Conservation (phyloP, 2,797 vertebrate genomes). For the Gambusia yucatana region DNA sequence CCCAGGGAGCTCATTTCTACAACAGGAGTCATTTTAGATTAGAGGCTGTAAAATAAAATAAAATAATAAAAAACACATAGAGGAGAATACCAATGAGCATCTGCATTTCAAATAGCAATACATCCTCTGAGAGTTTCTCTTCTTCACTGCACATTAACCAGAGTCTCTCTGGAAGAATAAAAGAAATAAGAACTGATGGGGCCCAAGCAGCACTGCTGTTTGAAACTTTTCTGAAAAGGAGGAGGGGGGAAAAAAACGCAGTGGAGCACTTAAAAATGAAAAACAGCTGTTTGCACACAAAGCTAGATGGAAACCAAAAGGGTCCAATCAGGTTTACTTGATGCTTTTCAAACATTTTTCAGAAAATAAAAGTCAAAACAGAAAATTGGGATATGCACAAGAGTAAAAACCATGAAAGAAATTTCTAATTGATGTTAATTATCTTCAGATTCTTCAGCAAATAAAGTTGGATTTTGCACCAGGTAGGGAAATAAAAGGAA, state of each 20-base stretch:
- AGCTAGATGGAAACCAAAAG: background rate
- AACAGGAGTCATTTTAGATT: slow-evolving; percentile 62
- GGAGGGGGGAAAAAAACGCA: background rate
- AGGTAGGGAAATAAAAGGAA: background rate
- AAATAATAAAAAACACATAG: slow-evolving; percentile 24
- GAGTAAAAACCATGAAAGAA: background rate
- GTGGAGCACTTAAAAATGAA: background rate
- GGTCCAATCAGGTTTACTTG: background rate
- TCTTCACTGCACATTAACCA: slow-evolving; percentile 19
- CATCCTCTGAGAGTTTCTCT: slow-evolving; percentile 30
- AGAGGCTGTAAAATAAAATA: slow-evolving; percentile 45
- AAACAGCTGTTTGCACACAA: background rate
- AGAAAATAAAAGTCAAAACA: background rate
- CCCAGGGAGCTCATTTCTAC: slow-evolving; percentile 44
- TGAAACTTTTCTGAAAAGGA: background rate
- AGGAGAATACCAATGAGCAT: slow-evolving; percentile 59
- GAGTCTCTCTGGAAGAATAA: background rate
- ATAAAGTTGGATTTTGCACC: background rate
- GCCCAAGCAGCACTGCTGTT: slow-evolving; percentile 1
- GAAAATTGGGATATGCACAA: background rate
- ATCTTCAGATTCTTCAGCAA: background rate
- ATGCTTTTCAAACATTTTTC: background rate
- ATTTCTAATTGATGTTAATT: background rate
- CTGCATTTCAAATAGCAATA: slow-evolving; percentile 21
- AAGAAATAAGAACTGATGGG: slow-evolving; percentile 6